Evolutionary conservation across 2,888 invertebrate species (phyloP).

Genomic region (Andrena bucephala): DNA sequence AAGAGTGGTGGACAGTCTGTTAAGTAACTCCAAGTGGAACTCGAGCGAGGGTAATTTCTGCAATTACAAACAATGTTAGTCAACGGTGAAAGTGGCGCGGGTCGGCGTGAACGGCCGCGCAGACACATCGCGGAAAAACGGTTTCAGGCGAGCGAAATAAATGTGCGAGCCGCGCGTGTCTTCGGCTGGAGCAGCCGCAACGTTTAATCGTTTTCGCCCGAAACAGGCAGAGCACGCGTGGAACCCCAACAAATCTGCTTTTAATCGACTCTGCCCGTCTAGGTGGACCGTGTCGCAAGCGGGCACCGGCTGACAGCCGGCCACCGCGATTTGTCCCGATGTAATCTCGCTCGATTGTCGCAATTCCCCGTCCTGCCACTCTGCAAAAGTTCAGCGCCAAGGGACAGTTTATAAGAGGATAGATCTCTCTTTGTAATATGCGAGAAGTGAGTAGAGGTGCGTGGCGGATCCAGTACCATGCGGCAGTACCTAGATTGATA

Average conservation of each 20-base stretch:
- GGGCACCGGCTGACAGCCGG: slow-evolving; percentile 44
- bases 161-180: slow-evolving; percentile 53
- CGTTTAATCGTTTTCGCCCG: slow-evolving; percentile 56
- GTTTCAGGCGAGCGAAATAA: slow-evolving; percentile 42
- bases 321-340: slow-evolving; percentile 62
- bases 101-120: slow-evolving; percentile 14
- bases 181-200: slow-evolving; percentile 40
- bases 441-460: not conserved
- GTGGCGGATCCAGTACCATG: too few relatives aligned
- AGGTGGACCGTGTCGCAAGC: slow-evolving; percentile 59
- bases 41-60: slow-evolving; percentile 49
- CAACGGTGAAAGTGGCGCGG: slow-evolving; percentile 55
- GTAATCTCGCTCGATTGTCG: slow-evolving; percentile 63
- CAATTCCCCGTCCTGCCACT: slow-evolving; percentile 31
- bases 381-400: slow-evolving; percentile 16
- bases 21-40: slow-evolving; percentile 45
- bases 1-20: slow-evolving; percentile 11
- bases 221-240: slow-evolving; percentile 55
- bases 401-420: not conserved
- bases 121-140: slow-evolving; percentile 29
- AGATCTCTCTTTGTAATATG: not conserved
- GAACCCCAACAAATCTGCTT: slow-evolving; percentile 64
- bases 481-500: not conserved
- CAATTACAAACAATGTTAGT: slow-evolving; percentile 60
- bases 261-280: slow-evolving; percentile 58